phyloP scores from a whole-genome alignment of 2,888 invertebrate species.

The Tipula helvola region DNA sequence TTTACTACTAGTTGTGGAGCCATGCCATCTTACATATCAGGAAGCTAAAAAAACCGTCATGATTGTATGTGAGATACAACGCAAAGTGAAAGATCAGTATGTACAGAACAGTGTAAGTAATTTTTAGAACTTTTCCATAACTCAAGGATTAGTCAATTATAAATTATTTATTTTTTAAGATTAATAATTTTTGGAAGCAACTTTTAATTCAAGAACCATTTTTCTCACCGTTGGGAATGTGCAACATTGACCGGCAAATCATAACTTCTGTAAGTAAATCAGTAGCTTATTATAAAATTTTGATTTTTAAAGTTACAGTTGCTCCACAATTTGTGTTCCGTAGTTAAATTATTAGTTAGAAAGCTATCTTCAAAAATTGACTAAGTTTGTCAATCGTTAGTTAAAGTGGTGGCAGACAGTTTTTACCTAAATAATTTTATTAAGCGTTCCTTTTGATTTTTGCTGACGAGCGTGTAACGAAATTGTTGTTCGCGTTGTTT shows the following conservation, averaged over 20 bases:
- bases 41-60: slow-evolving; percentile 37
- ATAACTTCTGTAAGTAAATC: slow-evolving; percentile 38
- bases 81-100: slow-evolving; percentile 25
- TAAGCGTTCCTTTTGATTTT: too few relatives aligned
- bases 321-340: too few relatives aligned
- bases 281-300: too few relatives aligned
- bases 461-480: too few relatives aligned
- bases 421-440: too few relatives aligned
- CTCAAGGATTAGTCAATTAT: background rate
- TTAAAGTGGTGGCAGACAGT: too few relatives aligned
- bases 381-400: too few relatives aligned
- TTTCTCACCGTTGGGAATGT: slow-evolving; percentile 42
- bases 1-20: slow-evolving; percentile 41
- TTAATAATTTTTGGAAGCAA: slow-evolving; percentile 34
- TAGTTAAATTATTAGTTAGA: too few relatives aligned
- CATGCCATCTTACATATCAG: slow-evolving; percentile 36
- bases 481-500: too few relatives aligned
- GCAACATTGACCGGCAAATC: slow-evolving; percentile 39
- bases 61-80: slow-evolving; percentile 37
- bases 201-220: slow-evolving; percentile 28
- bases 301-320: too few relatives aligned
- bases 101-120: slow-evolving; percentile 29
- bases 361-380: too few relatives aligned
- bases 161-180: slow-evolving; percentile 18
- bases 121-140: background rate